Conservation (phyloP, 2,797 vertebrate species). For the Cichlasoma orientale region DNA sequence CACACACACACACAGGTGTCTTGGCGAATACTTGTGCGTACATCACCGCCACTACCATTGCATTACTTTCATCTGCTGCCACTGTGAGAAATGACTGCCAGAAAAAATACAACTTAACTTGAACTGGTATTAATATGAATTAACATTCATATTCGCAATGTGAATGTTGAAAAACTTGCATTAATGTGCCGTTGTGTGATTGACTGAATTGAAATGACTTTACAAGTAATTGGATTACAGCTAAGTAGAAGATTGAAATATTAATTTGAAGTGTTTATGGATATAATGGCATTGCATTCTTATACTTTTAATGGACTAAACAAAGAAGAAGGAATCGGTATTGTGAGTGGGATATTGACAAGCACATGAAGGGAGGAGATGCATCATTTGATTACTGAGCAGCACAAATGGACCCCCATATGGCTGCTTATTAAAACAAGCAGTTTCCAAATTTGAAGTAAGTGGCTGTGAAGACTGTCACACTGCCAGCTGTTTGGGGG, state of each 20-base stretch:
- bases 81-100: background rate
- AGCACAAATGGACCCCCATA: constrained; percentile 51
- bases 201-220: background rate
- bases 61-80: constrained; percentile 8
- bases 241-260: background rate
- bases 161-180: background rate
- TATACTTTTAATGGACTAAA: constrained; percentile 32
- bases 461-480: constrained; percentile 24
- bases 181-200: background rate
- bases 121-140: background rate
- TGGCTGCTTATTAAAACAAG: constrained; percentile 48
- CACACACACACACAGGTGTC: background rate
- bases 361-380: constrained; percentile 29
- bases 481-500: constrained; percentile 18
- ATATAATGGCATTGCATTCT: constrained; percentile 2
- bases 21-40: constrained; percentile 1
- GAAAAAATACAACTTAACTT: background rate
- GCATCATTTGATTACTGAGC: constrained; percentile 52
- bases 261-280: constrained; percentile 21
- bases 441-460: constrained; percentile 26
- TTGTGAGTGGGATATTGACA: constrained; percentile 32
- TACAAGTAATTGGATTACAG: background rate
- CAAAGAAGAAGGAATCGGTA: constrained; percentile 13
- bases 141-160: background rate
- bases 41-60: constrained; percentile 19